phyloP scores from a whole-genome alignment of 2,113 vertebrate genomes.

The Apteryx mantelli region DNA sequence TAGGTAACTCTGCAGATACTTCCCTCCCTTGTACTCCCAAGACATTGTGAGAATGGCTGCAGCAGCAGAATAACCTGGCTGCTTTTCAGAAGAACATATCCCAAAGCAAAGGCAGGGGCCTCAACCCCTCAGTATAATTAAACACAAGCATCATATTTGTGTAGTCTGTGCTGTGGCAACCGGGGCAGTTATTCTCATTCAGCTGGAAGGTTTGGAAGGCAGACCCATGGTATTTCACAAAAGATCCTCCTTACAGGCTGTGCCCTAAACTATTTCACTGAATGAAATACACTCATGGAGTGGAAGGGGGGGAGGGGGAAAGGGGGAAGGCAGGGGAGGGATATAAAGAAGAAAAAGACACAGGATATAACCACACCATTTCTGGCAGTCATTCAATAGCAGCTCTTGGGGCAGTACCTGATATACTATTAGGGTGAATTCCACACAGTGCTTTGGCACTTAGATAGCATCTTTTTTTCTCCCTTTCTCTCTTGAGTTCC shows the following conservation, averaged over 20 bases:
- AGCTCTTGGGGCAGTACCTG: slow-evolving; percentile 16
- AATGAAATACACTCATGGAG: slow-evolving; percentile 36
- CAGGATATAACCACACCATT: neutral
- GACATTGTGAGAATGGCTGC: neutral
- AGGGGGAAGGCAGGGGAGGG: neutral
- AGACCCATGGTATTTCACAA: slow-evolving; percentile 9
- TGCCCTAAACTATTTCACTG: slow-evolving; percentile 24
- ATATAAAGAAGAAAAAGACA: neutral
- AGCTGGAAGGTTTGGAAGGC: slow-evolving; percentile 18
- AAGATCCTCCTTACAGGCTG: neutral
- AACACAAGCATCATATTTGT: slow-evolving; percentile 42
- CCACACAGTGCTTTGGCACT: neutral
- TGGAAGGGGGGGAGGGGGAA: neutral
- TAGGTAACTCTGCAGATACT: neutral
- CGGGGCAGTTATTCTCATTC: neutral
- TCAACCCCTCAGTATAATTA: slow-evolving; percentile 52
- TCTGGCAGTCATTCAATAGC: slow-evolving; percentile 13
- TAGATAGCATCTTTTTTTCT: neutral
- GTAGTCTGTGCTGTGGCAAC: neutral
- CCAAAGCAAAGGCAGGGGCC: slow-evolving; percentile 14
- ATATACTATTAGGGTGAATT: slow-evolving; percentile 1
- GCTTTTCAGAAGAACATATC: slow-evolving; percentile 18
- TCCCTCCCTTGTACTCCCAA: neutral
- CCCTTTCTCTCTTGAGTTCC: neutral
- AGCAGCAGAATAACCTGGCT: slow-evolving; percentile 35